Evolutionary conservation across 2,888 invertebrate species (phyloP).

Genomic region (Timema podura): DNA sequence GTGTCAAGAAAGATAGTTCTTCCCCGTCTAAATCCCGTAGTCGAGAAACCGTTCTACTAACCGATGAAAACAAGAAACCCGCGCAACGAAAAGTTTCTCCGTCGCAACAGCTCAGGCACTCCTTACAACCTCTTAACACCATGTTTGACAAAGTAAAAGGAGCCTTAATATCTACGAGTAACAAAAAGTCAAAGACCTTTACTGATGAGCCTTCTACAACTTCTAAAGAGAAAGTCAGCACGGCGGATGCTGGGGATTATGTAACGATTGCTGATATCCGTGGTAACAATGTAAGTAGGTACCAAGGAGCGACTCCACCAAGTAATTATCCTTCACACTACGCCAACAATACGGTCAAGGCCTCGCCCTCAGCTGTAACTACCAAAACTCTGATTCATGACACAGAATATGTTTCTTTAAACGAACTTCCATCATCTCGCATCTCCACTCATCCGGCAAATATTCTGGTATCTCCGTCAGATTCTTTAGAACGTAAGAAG

Average conservation of each 20-base stretch:
- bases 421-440: constrained; percentile 60
- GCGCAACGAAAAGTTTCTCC: not conserved
- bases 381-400: constrained; percentile 5
- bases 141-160: constrained; percentile 58
- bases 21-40: constrained; percentile 5
- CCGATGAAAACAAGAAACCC: not conserved
- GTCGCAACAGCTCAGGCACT: constrained; percentile 31
- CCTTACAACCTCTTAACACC: constrained; percentile 62
- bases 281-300: constrained; percentile 55
- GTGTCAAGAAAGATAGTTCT: not conserved
- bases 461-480: constrained; percentile 34
- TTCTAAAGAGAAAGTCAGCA: not conserved
- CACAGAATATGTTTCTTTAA: constrained; percentile 75
- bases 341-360: constrained; percentile 1
- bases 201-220: constrained; percentile 17
- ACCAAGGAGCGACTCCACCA: constrained; percentile 50
- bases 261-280: constrained; percentile 80
- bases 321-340: not conserved
- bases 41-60: constrained; percentile 6
- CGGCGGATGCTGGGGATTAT: constrained; percentile 68
- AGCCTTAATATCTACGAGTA: constrained; percentile 14
- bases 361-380: not conserved
- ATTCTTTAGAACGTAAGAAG: constrained; percentile 53
- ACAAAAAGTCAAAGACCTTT: constrained; percentile 6
- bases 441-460: constrained; percentile 25